Evolutionary conservation across 2,888 invertebrate species (phyloP).

Genomic region (Pollenia griseotomentosa): DNA sequence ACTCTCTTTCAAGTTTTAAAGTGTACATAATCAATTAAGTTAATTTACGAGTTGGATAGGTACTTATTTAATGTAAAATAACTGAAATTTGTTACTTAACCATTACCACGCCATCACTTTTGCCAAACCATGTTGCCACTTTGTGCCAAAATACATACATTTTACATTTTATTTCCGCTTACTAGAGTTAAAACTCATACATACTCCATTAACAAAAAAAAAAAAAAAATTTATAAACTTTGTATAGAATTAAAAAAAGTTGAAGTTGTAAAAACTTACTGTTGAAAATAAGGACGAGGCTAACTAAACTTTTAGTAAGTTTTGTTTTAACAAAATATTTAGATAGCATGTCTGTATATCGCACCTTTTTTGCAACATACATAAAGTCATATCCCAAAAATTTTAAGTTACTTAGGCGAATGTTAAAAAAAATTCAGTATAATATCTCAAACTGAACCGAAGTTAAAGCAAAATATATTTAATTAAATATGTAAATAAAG

Average conservation of each 20-base stretch:
- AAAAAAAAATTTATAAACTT: slow-evolving; percentile 3
- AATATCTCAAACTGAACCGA: too few species aligned
- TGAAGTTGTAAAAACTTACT: neutral
- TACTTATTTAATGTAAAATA: slow-evolving; percentile 70
- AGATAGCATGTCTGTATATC: too few species aligned
- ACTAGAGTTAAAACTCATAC: slow-evolving; percentile 15
- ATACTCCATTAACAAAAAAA: slow-evolving; percentile 38
- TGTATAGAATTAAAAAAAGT: neutral
- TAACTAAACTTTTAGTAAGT: too few species aligned
- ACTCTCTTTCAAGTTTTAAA: slow-evolving; percentile 38
- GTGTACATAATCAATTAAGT: slow-evolving; percentile 71
- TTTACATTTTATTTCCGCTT: slow-evolving; percentile 49
- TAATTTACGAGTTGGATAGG: slow-evolving; percentile 70
- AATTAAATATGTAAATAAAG: too few species aligned
- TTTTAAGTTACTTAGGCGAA: too few species aligned
- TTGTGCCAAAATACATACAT: slow-evolving; percentile 54
- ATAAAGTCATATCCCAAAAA: too few species aligned
- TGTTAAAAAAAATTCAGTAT: too few species aligned
- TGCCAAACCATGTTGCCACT: slow-evolving; percentile 51
- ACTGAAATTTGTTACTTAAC: slow-evolving; percentile 69
- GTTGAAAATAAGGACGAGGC: neutral
- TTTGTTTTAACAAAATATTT: too few species aligned
- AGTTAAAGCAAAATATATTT: too few species aligned
- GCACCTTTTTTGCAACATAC: too few species aligned
- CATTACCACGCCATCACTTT: slow-evolving; percentile 54